Percentiles rank a stretch among this genome's conserved stretches.
These are phyloP conservation scores for Smutsia temminckii DNA, from an alignment of 2,797 vertebrate genomes.

Conservation along the genomic window DNA sequence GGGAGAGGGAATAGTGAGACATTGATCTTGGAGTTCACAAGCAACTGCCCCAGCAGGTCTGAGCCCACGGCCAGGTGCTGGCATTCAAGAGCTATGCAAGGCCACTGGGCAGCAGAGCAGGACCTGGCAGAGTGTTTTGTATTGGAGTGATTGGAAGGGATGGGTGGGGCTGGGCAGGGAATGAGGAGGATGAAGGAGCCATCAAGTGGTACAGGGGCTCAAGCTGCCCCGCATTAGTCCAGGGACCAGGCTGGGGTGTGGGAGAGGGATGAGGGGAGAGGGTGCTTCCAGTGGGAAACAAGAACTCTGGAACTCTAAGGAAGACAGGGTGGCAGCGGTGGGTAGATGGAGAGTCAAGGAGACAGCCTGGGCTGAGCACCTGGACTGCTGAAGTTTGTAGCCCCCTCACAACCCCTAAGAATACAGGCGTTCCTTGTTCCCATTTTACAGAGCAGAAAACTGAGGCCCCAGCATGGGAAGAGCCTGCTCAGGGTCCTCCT, in stretches of 20 bases:
- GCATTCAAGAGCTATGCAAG: not conserved
- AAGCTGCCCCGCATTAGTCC: slow-evolving; percentile 60
- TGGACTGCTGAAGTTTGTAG: not conserved
- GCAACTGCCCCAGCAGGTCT: not conserved
- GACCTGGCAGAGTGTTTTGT: slow-evolving; percentile 59
- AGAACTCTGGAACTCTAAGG: not conserved
- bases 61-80: not conserved
- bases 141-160: slow-evolving; percentile 74
- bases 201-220: slow-evolving; percentile 40
- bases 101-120: not conserved
- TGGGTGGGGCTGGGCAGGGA: slow-evolving; percentile 41
- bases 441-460: not conserved
- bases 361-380: not conserved
- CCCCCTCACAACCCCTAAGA: not conserved
- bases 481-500: no score
- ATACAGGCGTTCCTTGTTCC: no score
- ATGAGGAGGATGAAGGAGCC: slow-evolving; percentile 55
- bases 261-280: no score
- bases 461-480: not conserved
- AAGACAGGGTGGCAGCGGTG: not conserved
- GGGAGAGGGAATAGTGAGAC: not conserved
- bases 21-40: slow-evolving; percentile 58
- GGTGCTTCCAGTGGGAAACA: not conserved
- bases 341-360: not conserved
- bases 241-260: not conserved